These are phyloP conservation scores for Myotis findleyi DNA, from an alignment of 2,797 vertebrate species.

Conservation along the genomic window DNA sequence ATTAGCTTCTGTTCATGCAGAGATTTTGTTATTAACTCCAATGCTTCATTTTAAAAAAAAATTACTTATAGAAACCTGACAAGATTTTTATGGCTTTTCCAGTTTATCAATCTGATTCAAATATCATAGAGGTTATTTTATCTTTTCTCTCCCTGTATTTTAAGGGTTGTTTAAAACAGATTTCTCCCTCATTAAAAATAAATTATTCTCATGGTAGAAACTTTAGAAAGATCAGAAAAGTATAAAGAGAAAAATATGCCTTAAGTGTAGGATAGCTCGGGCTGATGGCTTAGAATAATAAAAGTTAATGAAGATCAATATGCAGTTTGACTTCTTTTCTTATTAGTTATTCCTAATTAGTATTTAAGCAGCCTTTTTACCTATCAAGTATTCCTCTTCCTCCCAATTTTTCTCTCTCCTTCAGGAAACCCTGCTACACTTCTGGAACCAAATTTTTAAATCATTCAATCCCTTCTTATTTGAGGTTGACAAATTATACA, in stretches of 20 bases:
- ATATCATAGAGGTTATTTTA: constrained; percentile 60
- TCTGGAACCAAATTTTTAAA: background rate
- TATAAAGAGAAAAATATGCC: background rate
- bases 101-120: constrained; percentile 60
- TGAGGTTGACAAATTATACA: background rate
- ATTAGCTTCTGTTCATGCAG: constrained; percentile 69
- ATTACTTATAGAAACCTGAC: constrained; percentile 58
- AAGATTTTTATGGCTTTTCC: constrained; percentile 63
- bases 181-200: constrained; percentile 54
- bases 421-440: background rate
- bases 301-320: background rate
- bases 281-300: background rate
- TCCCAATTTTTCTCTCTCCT: background rate
- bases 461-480: background rate
- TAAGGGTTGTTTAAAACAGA: constrained; percentile 50
- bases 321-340: background rate
- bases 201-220: constrained; percentile 45
- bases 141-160: constrained; percentile 34
- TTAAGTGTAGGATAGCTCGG: background rate
- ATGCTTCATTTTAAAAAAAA: background rate
- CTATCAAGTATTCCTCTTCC: background rate
- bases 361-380: background rate
- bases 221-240: constrained; percentile 47
- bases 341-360: background rate
- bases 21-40: constrained; percentile 67